Conservation (phyloP, 2,113 vertebrate species). For the Parus major region DNA sequence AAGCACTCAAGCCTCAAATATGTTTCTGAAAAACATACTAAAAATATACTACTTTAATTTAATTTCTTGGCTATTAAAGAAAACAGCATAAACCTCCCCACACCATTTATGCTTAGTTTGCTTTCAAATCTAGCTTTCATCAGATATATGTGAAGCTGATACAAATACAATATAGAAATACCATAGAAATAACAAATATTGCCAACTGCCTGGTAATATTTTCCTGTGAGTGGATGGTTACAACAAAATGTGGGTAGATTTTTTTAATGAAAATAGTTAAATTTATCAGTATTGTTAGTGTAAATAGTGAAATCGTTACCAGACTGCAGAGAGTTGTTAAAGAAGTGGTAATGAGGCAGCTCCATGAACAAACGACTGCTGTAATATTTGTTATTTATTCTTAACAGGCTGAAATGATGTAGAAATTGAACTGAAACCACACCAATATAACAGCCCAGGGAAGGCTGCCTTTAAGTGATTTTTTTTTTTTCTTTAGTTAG, state of each 20-base stretch:
- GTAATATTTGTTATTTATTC: not conserved
- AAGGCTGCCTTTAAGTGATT: not conserved
- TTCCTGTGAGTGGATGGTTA: not conserved
- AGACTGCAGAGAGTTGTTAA: not conserved
- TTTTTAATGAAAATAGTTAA: not conserved
- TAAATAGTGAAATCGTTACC: not conserved
- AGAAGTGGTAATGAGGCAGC: not conserved
- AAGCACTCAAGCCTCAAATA: not conserved
- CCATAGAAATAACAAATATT: not conserved
- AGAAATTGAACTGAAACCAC: not conserved
- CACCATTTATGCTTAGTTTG: not conserved
- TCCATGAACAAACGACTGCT: not conserved
- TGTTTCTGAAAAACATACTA: not conserved
- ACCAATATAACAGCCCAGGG: not conserved
- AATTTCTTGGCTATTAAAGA: not conserved
- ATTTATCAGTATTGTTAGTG: not conserved
- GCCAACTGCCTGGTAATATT: not conserved
- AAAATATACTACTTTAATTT: not conserved
- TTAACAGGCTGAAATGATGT: not conserved
- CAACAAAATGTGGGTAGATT: not conserved
- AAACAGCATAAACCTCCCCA: not conserved
- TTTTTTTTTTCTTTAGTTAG: not conserved
- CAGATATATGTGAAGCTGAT: not conserved
- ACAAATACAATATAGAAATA: not conserved
- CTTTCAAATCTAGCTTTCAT: not conserved